Evolutionary conservation across 2,113 vertebrate genomes (phyloP), one percentile per base, ranked within the genome.

Genomic region (Pseudois nayaur): DNA sequence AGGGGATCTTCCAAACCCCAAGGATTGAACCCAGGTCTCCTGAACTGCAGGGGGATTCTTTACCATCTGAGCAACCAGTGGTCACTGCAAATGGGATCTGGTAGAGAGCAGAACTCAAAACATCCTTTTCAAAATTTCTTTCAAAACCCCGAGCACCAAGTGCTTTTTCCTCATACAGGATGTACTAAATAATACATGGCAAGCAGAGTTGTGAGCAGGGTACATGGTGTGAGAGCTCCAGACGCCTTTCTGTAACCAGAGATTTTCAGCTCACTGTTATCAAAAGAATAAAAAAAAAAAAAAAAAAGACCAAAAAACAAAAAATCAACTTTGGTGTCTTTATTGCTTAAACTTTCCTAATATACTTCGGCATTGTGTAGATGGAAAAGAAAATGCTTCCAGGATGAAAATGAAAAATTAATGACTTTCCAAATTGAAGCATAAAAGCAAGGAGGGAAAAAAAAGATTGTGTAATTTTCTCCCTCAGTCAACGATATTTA

Each of bases 151-250:
- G 31, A 54, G 19, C 3, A 2, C 60, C 15, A 23, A 55, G 40
- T 43, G 19, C 31, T 6, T 64, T 74, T 43, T 1, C 40, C 43
- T 57, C 64, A 3, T 13, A 2, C 0, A 15, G 2, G 23, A 36
- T 33, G 5, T 10, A 3, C 15, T 89, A 14, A 92, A 86, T 81
- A 89, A 82, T 5, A 40, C 19, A 62, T 0, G 10, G 19, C 13
- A 13, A 0, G 11, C 19, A n/a, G 33, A 54, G 40, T 17, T 1
- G 5, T 0, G 21, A 7, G 23, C 27, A 2, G 0, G 29, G 13
- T 29, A 2, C n/a, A 0, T 8, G 0, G 1, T 0, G 6, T 1
- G 23, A 33, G 1, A 0, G 1, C 4, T 64, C 48, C 60, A 5
- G 17, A 19, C 5, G 23, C 60, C 33, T 19, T 25, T 23, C 60